Percentiles rank a stretch among this genome's conserved stretches.
phyloP scores from a whole-genome alignment of 2,797 vertebrate species.

The Melanotaenia pygmaea region DNA sequence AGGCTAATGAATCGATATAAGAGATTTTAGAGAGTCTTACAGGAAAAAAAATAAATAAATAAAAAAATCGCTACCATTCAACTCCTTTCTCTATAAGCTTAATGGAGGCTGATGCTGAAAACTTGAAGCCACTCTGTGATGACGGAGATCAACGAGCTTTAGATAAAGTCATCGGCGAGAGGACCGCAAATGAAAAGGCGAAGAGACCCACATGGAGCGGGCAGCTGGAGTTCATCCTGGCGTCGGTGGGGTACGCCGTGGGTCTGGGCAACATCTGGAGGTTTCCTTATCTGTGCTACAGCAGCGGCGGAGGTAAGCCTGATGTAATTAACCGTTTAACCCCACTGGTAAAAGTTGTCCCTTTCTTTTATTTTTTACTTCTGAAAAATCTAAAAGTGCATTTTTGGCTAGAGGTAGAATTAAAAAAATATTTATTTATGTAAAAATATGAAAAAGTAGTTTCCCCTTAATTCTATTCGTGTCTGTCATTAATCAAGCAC shows the following conservation, averaged over 20 bases:
- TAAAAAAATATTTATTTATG: too few relatives aligned
- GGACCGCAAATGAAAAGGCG: background rate
- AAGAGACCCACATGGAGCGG: slow-evolving; percentile 78
- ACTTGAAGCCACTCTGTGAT: slow-evolving; percentile 1
- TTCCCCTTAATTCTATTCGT: too few relatives aligned
- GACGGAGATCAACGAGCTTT: slow-evolving; percentile 29
- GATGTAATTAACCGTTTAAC: background rate
- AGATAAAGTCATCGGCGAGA: background rate
- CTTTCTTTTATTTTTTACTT: too few relatives aligned
- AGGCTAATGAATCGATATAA: background rate
- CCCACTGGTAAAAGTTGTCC: too few relatives aligned
- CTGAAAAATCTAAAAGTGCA: too few relatives aligned
- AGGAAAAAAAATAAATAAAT: too few relatives aligned
- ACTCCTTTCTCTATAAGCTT: background rate
- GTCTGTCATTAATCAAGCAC: too few relatives aligned
- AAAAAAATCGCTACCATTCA: background rate
- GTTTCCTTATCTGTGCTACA: slow-evolving; percentile 85
- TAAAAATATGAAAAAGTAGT: too few relatives aligned
- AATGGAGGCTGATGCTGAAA: slow-evolving; percentile 56
- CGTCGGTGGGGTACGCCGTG: slow-evolving; percentile 81
- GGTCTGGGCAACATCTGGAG: slow-evolving; percentile 84
- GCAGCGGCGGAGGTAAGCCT: slow-evolving; percentile 82
- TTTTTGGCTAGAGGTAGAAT: too few relatives aligned
- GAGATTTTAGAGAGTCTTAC: too few relatives aligned
- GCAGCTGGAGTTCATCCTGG: slow-evolving; percentile 81